Evolutionary conservation across 2,797 vertebrate species (phyloP).

Genomic region (Tapirus indicus): DNA sequence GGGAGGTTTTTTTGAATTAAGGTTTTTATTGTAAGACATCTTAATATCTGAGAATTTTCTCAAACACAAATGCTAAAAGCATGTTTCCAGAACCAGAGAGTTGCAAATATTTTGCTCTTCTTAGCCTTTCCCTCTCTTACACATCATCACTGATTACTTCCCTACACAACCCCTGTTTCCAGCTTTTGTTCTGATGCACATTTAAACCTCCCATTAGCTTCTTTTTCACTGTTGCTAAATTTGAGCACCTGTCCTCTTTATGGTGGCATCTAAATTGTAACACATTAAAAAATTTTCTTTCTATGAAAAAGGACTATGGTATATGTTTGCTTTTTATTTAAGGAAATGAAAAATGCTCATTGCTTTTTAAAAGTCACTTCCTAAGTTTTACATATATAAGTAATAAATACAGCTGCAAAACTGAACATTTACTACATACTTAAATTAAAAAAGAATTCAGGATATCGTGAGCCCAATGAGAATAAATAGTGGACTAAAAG

Average conservation of each 20-base stretch:
- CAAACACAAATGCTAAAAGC: neutral
- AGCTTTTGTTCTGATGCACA: neutral
- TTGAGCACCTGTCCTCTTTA: constrained; percentile 11
- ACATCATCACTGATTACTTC: neutral
- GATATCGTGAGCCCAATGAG: neutral
- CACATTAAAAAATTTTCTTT: neutral
- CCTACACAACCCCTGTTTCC: neutral
- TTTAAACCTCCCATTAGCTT: neutral
- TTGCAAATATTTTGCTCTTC: neutral
- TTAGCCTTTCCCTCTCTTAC: neutral
- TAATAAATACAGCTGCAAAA: neutral
- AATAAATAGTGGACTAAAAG: constrained; percentile 3
- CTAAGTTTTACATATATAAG: neutral
- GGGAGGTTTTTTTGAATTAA: neutral
- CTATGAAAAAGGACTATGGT: neutral
- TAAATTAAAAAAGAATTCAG: neutral
- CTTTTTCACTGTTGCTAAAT: neutral
- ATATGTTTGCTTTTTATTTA: constrained; percentile 42
- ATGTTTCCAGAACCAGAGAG: neutral
- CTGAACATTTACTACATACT: neutral
- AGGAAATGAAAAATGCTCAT: neutral
- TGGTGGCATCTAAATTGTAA: constrained; percentile 2
- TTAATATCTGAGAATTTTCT: constrained; percentile 28
- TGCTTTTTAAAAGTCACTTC: neutral
- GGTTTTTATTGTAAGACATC: neutral